Conservation (phyloP, 2,888 invertebrate genomes). For the Brachyptera risi region DNA sequence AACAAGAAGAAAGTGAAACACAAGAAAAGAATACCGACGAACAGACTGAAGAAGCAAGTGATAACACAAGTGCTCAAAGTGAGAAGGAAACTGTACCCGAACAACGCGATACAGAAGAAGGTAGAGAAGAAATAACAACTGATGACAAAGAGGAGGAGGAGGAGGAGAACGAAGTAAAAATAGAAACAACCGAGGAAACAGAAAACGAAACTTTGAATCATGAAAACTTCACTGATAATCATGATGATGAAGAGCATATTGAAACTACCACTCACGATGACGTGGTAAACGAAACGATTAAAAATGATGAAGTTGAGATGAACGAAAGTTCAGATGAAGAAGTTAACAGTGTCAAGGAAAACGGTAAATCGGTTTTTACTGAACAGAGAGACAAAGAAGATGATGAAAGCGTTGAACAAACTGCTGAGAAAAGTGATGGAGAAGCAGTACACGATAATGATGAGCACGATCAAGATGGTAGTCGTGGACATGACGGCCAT, state of each 20-base stretch:
- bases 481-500: too few species aligned
- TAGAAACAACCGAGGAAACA: conserved; percentile 25
- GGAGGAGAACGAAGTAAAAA: conserved; percentile 33
- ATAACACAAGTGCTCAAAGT: neutral
- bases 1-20: neutral
- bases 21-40: neutral
- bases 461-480: conserved; percentile 39
- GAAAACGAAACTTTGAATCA: conserved; percentile 36
- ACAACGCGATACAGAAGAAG: conserved; percentile 27
- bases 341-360: conserved; percentile 38
- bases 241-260: conserved; percentile 35
- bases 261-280: too few species aligned
- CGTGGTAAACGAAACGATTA: conserved; percentile 24
- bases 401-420: too few species aligned
- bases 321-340: conserved; percentile 20
- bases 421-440: too few species aligned
- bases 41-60: neutral
- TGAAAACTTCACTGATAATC: conserved; percentile 41
- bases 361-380: too few species aligned
- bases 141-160: conserved; percentile 34
- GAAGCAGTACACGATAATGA: conserved; percentile 21
- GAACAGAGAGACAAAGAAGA: conserved; percentile 25
- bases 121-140: conserved; percentile 22
- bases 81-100: conserved; percentile 40
- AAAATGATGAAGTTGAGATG: conserved; percentile 15